A percentile compares a stretch with the other conserved stretches of the same genome.
These are phyloP conservation scores for Ophonus ardosiacus DNA, from an alignment of 2,888 invertebrate genomes.

Conservation along the genomic window DNA sequence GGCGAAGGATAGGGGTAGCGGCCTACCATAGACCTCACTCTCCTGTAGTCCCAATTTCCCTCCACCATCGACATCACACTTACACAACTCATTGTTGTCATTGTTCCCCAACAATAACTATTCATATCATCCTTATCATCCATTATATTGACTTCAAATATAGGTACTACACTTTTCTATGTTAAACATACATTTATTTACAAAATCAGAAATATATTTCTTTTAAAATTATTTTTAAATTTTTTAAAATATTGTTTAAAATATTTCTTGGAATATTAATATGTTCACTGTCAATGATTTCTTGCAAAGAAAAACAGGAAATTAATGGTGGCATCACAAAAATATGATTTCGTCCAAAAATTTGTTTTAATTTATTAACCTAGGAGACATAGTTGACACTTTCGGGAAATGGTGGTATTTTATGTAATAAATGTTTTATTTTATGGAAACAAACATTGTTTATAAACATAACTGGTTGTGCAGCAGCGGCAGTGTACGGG, in stretches of 20 bases:
- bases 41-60: background rate
- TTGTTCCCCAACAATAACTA: background rate
- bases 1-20: conserved; percentile 55
- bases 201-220: no score
- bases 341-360: background rate
- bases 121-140: background rate
- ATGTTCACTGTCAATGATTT: background rate
- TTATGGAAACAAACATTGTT: background rate
- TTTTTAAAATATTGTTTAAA: background rate
- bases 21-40: conserved; percentile 56
- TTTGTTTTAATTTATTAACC: background rate
- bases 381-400: background rate
- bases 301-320: background rate
- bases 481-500: background rate
- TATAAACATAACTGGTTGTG: background rate
- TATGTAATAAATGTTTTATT: background rate
- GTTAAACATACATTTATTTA: no score
- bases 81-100: background rate
- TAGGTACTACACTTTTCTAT: no score
- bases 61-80: background rate
- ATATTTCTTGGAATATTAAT: background rate
- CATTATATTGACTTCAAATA: no score
- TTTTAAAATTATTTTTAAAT: no score
- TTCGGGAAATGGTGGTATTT: background rate
- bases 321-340: background rate